Conservation (phyloP, 2,113 vertebrate species). For the Craseonycteris thonglongyai region DNA sequence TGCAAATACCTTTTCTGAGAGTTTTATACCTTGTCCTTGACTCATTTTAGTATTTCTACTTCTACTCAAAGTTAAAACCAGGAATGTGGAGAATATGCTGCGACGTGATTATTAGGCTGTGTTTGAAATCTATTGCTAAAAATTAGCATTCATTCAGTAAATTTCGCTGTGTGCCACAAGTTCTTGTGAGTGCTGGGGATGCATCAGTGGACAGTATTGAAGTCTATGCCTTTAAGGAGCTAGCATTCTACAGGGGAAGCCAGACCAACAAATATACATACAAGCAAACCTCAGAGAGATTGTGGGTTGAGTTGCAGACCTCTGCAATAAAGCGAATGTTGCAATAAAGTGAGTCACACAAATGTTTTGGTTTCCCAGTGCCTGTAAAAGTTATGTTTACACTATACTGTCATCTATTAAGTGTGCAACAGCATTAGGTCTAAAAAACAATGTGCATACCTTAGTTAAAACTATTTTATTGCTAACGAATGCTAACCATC, state of each 20-base stretch:
- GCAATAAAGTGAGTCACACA: neutral
- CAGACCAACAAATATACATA: no score
- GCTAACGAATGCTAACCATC: neutral
- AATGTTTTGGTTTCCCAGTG: neutral
- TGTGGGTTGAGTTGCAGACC: neutral
- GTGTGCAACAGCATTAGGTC: neutral
- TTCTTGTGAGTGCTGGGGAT: neutral
- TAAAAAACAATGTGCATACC: no score
- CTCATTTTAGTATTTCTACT: neutral
- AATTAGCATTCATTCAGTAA: neutral
- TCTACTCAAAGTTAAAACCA: neutral
- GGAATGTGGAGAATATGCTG: neutral
- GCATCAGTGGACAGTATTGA: neutral
- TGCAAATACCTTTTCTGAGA: neutral
- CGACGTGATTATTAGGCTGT: neutral
- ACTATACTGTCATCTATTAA: neutral
- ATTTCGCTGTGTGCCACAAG: rapidly evolving
- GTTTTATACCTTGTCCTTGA: neutral
- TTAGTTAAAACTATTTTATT: neutral
- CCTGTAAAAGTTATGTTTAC: neutral
- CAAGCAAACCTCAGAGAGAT: neutral
- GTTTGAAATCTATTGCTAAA: neutral
- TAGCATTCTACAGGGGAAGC: neutral
- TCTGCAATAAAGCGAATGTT: neutral
- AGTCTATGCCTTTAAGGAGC: rapidly evolving